Base-by-base conservation (phyloP, 2,888 invertebrate genomes). In the Drosophila barbarae region DNA sequence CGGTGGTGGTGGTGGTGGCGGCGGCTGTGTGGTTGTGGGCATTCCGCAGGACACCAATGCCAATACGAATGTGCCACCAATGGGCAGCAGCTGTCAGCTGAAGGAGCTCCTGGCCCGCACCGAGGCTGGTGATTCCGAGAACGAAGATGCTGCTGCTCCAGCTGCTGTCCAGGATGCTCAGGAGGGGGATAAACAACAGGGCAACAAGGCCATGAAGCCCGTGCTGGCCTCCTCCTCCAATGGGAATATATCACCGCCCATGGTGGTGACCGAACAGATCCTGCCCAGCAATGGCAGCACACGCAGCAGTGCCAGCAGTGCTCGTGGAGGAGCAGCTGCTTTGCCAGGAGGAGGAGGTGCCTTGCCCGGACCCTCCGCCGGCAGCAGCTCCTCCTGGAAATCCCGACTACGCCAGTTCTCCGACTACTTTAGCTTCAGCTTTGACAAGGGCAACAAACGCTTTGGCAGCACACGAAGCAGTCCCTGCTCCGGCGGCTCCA, bases 351-450 rank as follows among this genome's bases (percentile, higher is more conserved):
- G 64, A 0, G 57, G 41, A 21, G 41, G 26, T 26, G 28, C 10
- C 12, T 10, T 46, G 44, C 44, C 35, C 8, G 63, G 59, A 32
- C 57, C 75, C 7, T 46, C 58, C 18, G 42, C 63, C 42, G 69
- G 71, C 60, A 65, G 59, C 38, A 71, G 81, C 44, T 85, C 87
- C 2, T 90, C 88, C 1, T 90, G 90, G 88, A 89, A 89, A 55
- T 84, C 89, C 4, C 86, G 89, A 28, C 84, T 90, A 50, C 88
- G 88, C 39, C 90, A 90, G 59, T 88, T 90, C 67, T 90, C 90
- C 4, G 90, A 89, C 69, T 89, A 89, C 61, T 89, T 90, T 44
- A 86, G 87, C 73, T 89, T 90, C 65, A 87, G 88, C 60, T 89
- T 90, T 65, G 90, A 90, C 69, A 90, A 89, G 70, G 82, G 81